Evolutionary conservation across 2,113 vertebrate species (phyloP).

Genomic region (Lepus timidus): DNA sequence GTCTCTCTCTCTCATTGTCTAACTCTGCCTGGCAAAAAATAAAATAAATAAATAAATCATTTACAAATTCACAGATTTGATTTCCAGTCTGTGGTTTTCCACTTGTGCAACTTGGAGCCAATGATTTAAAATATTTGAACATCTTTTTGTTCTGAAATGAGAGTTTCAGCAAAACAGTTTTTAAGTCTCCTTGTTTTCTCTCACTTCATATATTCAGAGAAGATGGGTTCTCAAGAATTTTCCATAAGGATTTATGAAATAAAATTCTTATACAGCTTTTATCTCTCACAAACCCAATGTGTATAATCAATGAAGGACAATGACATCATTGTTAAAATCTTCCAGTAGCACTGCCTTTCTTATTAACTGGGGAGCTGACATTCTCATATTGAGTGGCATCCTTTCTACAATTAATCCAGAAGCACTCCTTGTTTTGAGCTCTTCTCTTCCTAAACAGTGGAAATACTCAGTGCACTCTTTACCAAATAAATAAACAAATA

Average conservation of each 20-base stretch:
- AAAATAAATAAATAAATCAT: not conserved
- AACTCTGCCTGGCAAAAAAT: too few species aligned
- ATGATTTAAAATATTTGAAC: not conserved
- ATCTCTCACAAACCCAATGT: conserved; percentile 4
- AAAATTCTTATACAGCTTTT: not conserved
- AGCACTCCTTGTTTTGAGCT: not conserved
- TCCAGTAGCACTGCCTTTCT: not conserved
- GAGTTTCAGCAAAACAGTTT: conserved; percentile 25
- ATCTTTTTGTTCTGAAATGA: conserved; percentile 27
- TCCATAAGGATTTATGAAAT: not conserved
- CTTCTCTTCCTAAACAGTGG: not conserved
- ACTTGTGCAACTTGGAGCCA: not conserved
- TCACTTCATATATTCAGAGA: conserved; percentile 3
- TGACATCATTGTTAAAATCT: not conserved
- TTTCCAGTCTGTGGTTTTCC: not conserved
- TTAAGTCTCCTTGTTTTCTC: conserved; percentile 5
- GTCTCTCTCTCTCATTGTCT: too few species aligned
- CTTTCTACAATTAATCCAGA: conserved; percentile 23
- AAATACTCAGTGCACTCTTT: not conserved
- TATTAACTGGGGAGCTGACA: not conserved
- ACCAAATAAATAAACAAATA: conserved; percentile 39
- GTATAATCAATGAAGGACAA: not conserved
- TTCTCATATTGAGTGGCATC: not conserved
- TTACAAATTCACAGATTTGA: not conserved
- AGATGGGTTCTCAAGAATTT: conserved; percentile 19